Base-by-base conservation (phyloP, 2,113 vertebrate species). In the Cinclus mexicanus region DNA sequence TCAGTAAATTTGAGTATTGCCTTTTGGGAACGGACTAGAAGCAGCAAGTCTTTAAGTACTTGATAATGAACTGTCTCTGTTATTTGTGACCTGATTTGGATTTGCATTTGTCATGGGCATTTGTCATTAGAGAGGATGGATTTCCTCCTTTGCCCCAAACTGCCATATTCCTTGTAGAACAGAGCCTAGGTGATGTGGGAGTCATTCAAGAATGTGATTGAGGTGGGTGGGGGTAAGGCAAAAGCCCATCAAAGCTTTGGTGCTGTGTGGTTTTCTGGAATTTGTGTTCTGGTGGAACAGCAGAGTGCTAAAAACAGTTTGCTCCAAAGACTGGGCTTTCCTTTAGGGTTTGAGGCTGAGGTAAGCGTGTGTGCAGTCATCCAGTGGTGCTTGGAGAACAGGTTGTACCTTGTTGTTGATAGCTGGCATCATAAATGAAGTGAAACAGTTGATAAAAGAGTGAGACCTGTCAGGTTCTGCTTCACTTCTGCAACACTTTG, bases 101-200 rank as follows among this genome's bases (percentile, higher is more conserved):
- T 59, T 63, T 50, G 19, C 3, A 0, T 67, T 31, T 1, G 1
- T 60, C 28, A 6, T 0, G 1, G 19, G 6, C 39, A 10, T 52
- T 39, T 4, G 1, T 35, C 24, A 15, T 42, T n/a, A 11, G 37
- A 56, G 46, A 11, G 10, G 3, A 6, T 35, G 1, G 17, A 14
- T 41, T 8, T 64, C 6, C 16, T 91, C 8, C 35, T 5, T 35
- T 15, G 6, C 19, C 20, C 41, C 11, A 7, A 50, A 42, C 14
- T 18, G 29, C 41, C 2, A 0, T 52, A 29, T 64, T 47, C 18
- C 16, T 69, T 74, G 6, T 31, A 16, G 63, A 49, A 14, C 18
- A 25, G 1, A 2, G 7, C 35, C 21, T 53, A 8, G n/a, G 16
- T 26, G 21, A 39, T 31, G 17, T 1, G 3, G 17, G 26, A 22